Percentiles rank a stretch among this genome's conserved stretches.
Conservation (phyloP, 1,140 invertebrate species). For the Drosophila bocki region DNA sequence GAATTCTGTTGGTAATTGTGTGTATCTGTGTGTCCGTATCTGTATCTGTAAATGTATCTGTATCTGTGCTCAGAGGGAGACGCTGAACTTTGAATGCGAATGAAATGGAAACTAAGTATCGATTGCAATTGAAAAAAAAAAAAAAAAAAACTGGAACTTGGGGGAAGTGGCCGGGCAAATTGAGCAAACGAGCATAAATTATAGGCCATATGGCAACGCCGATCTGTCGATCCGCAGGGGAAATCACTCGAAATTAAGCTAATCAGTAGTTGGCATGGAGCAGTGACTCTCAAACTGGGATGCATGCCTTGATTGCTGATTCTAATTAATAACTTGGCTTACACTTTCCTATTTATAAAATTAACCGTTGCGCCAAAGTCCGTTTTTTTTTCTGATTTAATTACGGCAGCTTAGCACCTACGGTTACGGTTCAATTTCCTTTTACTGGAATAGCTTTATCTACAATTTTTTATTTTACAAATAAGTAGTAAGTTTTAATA, state of each 20-base stretch:
- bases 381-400: background rate
- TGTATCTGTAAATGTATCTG: conserved; percentile 9
- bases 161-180: conserved; percentile 44
- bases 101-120: conserved; percentile 72
- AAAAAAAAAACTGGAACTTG: conserved; percentile 40
- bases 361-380: background rate
- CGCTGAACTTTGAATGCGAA: conserved; percentile 56
- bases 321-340: background rate
- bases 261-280: conserved; percentile 50
- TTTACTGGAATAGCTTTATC: background rate
- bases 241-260: conserved; percentile 65
- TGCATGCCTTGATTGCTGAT: background rate
- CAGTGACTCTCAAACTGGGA: conserved; percentile 11
- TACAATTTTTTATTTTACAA: background rate
- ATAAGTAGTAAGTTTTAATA: background rate
- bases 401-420: conserved; percentile 13
- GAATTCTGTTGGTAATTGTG: conserved; percentile 45
- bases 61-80: conserved; percentile 23
- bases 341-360: conserved; percentile 1
- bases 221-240: conserved; percentile 31
- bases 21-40: conserved; percentile 14
- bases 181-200: conserved; percentile 56
- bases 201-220: conserved; percentile 52
- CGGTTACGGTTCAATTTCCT: background rate
- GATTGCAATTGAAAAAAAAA: conserved; percentile 56